These are phyloP conservation scores for Carduelis carduelis DNA, from an alignment of 2,797 vertebrate genomes.

Conservation along the genomic window DNA sequence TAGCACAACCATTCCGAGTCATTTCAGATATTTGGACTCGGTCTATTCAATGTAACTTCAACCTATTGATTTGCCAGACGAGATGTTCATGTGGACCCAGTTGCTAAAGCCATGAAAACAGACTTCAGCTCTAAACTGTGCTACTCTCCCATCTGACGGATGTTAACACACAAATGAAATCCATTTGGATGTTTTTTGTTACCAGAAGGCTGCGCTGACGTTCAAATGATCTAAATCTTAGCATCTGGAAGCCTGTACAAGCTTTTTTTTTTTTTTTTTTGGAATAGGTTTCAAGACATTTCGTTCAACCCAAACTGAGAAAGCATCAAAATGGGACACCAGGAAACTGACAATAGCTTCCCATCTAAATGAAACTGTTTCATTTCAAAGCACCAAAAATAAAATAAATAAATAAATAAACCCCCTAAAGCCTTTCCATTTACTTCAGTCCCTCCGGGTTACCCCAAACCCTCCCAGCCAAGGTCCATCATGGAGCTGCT, in stretches of 20 bases:
- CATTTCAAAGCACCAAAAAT: not conserved
- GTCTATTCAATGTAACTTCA: conserved; percentile 21
- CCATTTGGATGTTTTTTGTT: conserved; percentile 43
- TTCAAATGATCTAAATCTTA: conserved; percentile 56
- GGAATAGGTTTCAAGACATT: conserved; percentile 6
- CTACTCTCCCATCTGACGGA: conserved; percentile 26
- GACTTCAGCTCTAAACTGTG: conserved; percentile 7
- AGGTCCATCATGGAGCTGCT: not conserved
- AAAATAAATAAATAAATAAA: not conserved
- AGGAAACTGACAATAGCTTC: not conserved
- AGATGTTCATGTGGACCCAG: not conserved
- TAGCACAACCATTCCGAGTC: not conserved
- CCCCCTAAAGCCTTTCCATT: not conserved
- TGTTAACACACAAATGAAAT: conserved; percentile 28
- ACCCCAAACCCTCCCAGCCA: not conserved
- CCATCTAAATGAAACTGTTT: not conserved
- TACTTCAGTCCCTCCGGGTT: not conserved
- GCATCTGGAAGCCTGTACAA: conserved; percentile 32
- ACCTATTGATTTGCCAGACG: not conserved
- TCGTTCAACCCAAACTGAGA: not conserved
- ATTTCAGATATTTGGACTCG: conserved; percentile 25
- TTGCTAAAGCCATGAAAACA: not conserved
- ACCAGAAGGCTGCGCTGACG: conserved; percentile 68
- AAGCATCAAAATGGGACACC: not conserved
- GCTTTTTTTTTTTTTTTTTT: not conserved